Conservation (phyloP, 2,888 invertebrate genomes). For the Syrphus vitripennis region DNA sequence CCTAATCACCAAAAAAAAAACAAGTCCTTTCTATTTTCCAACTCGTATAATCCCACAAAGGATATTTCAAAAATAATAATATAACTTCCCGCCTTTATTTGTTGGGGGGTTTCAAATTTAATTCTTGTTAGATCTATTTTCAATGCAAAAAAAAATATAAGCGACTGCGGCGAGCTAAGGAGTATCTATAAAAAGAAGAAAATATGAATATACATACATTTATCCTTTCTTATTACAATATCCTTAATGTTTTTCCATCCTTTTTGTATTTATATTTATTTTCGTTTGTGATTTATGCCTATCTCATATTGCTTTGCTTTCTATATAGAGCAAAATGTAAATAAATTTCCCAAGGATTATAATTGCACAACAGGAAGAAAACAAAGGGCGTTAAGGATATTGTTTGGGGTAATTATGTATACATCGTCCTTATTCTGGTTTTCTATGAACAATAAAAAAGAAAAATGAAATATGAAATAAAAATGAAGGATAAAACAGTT, state of each 20-base stretch:
- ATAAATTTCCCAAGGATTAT: slow-evolving; percentile 59
- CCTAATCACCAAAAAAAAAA: neutral
- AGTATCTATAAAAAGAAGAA: neutral
- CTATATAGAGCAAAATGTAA: slow-evolving; percentile 38
- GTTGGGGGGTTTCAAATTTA: neutral
- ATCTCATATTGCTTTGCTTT: slow-evolving; percentile 25
- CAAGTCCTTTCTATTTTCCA: neutral
- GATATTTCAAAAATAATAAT: neutral
- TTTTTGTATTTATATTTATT: slow-evolving; percentile 39
- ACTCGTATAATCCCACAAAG: neutral
- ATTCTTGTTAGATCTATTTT: neutral
- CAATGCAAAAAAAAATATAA: neutral
- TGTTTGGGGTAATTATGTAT: slow-evolving; percentile 25
- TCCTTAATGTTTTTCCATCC: slow-evolving; percentile 28
- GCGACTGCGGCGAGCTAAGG: too few relatives aligned
- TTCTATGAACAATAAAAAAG: neutral
- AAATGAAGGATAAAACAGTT: slow-evolving; percentile 23
- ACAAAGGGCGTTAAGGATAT: slow-evolving; percentile 37
- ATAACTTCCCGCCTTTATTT: slow-evolving; percentile 11
- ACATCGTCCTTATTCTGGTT: neutral
- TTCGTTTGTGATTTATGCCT: slow-evolving; percentile 50
- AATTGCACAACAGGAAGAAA: slow-evolving; percentile 42
- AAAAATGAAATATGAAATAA: neutral
- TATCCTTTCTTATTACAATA: neutral
- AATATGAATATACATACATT: neutral